Evolutionary conservation across 2,888 invertebrate species (phyloP).

Genomic region (Tiliacea aurago): DNA sequence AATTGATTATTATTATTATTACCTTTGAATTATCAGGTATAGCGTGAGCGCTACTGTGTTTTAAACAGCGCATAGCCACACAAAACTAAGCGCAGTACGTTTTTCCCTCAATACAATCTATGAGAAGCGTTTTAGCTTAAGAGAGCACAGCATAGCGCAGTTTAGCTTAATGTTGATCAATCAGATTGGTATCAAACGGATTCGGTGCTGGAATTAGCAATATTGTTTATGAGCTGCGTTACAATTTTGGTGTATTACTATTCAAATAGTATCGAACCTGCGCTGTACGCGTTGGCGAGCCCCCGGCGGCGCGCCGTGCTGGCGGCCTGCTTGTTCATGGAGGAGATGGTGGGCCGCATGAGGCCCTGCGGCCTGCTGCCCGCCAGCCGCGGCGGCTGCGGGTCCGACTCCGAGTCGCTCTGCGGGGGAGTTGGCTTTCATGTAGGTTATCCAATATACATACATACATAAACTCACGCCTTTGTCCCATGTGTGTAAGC

Average conservation of each 20-base stretch:
- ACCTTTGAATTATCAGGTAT: neutral
- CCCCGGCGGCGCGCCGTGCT: constrained; percentile 90
- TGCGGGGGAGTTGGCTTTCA: constrained; percentile 68
- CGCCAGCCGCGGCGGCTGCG: constrained; percentile 83
- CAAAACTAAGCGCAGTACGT: too few species aligned
- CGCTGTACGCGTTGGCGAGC: constrained; percentile 92
- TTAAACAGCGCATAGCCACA: neutral
- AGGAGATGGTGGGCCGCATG: constrained; percentile 95
- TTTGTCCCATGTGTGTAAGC: neutral
- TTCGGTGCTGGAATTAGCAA: neutral
- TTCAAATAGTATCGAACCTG: constrained; percentile 90
- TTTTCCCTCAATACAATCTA: too few species aligned
- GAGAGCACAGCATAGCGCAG: neutral
- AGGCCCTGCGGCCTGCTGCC: constrained; percentile 87
- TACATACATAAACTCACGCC: neutral
- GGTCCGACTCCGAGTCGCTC: constrained; percentile 95
- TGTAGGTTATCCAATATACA: neutral
- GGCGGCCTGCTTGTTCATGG: constrained; percentile 93
- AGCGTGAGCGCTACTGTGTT: neutral
- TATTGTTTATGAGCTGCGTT: constrained; percentile 26
- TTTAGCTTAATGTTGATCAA: neutral
- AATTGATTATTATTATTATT: too few species aligned
- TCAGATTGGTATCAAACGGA: neutral
- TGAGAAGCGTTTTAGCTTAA: neutral
- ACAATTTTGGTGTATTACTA: neutral